These are phyloP conservation scores for Cydia fagiglandana DNA, from an alignment of 1,140 invertebrate genomes.

Conservation along the genomic window DNA sequence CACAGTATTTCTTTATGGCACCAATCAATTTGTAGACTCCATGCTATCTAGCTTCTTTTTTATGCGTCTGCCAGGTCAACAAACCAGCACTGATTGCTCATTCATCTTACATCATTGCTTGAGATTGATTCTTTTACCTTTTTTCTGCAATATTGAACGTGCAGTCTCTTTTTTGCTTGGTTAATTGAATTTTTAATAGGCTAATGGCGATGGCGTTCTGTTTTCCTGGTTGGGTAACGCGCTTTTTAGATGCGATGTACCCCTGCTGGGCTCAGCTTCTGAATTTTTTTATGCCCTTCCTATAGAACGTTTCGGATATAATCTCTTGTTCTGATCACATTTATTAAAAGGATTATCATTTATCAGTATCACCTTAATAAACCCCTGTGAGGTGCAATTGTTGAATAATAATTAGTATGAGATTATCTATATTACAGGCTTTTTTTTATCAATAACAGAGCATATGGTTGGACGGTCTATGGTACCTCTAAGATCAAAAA, in stretches of 20 bases:
- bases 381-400: no score
- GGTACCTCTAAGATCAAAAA: no score
- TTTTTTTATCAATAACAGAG: no score
- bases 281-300: background rate
- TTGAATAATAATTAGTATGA: no score
- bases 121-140: slow-evolving; percentile 66
- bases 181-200: slow-evolving; percentile 25
- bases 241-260: background rate
- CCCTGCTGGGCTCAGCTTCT: background rate
- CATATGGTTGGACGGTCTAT: no score
- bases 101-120: slow-evolving; percentile 77
- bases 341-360: no score
- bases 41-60: slow-evolving; percentile 72
- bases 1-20: slow-evolving; percentile 71
- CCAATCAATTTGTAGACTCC: slow-evolving; percentile 75
- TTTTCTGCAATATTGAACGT: slow-evolving; percentile 42
- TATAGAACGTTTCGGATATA: background rate
- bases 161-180: slow-evolving; percentile 18
- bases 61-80: slow-evolving; percentile 75
- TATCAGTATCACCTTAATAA: no score
- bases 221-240: slow-evolving; percentile 3
- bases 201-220: background rate
- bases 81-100: slow-evolving; percentile 74
- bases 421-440: no score
- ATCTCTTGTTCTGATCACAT: background rate